Evolutionary conservation across 2,888 invertebrate genomes (phyloP).

Genomic region (Acleris cristana): DNA sequence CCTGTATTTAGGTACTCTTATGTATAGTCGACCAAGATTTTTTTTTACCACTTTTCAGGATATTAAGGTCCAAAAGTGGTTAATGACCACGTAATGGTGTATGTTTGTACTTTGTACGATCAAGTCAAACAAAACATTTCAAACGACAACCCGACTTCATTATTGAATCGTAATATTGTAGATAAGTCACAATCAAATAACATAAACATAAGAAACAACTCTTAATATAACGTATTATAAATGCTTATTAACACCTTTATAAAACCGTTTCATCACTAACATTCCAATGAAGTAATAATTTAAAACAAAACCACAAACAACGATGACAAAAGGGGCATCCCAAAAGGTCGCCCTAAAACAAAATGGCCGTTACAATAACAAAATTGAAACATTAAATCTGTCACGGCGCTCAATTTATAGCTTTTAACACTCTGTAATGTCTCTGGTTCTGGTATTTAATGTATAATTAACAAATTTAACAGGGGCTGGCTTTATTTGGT

Average conservation of each 20-base stretch:
- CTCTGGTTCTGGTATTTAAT: conserved; percentile 73
- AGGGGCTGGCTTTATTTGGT: conserved; percentile 37
- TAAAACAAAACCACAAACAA: not conserved
- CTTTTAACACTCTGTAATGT: conserved; percentile 58
- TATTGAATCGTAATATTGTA: too few relatives aligned
- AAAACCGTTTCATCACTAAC: not conserved
- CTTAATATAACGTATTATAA: too few relatives aligned
- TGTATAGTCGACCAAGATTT: too few relatives aligned
- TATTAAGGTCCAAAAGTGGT: too few relatives aligned
- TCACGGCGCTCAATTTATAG: conserved; percentile 54
- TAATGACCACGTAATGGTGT: too few relatives aligned
- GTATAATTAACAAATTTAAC: conserved; percentile 66
- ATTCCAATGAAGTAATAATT: conserved; percentile 8
- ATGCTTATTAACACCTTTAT: not conserved
- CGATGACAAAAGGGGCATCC: conserved; percentile 15
- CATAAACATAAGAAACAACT: too few relatives aligned
- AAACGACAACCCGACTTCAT: too few relatives aligned
- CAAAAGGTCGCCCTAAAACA: conserved; percentile 39
- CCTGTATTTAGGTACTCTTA: too few relatives aligned
- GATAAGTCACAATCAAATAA: too few relatives aligned
- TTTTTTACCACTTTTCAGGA: too few relatives aligned
- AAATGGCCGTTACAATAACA: conserved; percentile 50
- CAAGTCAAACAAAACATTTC: too few relatives aligned
- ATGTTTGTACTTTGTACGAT: too few relatives aligned
- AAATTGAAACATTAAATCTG: conserved; percentile 57